phyloP scores from a whole-genome alignment of 2,888 invertebrate species.

The Leucophora obtusa region DNA sequence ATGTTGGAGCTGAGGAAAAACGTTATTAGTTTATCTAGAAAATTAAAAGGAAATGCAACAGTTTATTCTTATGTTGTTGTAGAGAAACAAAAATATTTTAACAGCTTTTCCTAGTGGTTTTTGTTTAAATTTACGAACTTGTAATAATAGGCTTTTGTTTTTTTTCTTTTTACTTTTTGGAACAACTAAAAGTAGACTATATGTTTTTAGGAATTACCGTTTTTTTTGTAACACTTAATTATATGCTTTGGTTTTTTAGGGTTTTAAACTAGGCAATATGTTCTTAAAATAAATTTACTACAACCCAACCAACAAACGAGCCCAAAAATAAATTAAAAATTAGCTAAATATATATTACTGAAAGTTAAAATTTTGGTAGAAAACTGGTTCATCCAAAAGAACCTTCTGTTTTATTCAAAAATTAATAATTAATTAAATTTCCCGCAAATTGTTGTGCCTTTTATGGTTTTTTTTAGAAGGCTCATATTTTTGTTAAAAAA shows the following conservation, averaged over 20 bases:
- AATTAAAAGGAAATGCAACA: slow-evolving; percentile 60
- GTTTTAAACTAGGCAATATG: slow-evolving; percentile 9
- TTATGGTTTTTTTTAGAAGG: no score
- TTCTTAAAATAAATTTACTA: not conserved
- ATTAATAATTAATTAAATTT: no score
- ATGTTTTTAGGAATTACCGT: slow-evolving; percentile 12
- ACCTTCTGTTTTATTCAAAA: no score
- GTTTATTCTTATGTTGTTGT: slow-evolving; percentile 47
- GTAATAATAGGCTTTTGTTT: not conserved
- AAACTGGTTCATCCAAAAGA: no score
- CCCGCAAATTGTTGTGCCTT: no score
- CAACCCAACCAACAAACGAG: no score
- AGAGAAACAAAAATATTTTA: not conserved
- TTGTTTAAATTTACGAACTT: not conserved
- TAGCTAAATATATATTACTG: no score
- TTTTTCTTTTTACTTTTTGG: not conserved
- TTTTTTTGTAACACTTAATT: slow-evolving; percentile 13
- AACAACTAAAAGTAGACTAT: slow-evolving; percentile 1
- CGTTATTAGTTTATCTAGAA: slow-evolving; percentile 49
- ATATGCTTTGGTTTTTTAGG: not conserved
- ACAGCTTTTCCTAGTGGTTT: not conserved
- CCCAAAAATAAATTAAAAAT: no score
- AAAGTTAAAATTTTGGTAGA: no score
- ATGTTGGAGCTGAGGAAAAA: slow-evolving; percentile 28
- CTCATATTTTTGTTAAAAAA: no score